Evolutionary conservation across 2,888 invertebrate genomes (phyloP), one percentile per base, ranked within the genome.

Genomic region (Diogma glabrata): DNA sequence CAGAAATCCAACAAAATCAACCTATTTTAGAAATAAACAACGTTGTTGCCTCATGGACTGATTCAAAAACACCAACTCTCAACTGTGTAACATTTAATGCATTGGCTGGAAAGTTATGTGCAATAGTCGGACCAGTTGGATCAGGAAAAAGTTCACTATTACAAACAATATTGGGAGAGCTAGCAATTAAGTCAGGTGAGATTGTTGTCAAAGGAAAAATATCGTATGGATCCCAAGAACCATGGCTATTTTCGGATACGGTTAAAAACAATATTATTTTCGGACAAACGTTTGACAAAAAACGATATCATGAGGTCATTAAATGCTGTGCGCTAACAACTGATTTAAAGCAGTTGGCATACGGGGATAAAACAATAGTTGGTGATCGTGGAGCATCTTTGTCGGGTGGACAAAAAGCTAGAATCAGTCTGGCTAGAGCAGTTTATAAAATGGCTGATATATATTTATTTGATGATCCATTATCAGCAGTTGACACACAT

Each of bases 381-480:
- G 86, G 86, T 1, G 86, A 87, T 59, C 70, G 81, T 52, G 87
- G 87, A 10, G 74, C 80, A 2, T 76, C 78, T 6, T 63, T 43
- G 22, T 43, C 43, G n/a, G 43, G 43, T n/a, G 43, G 43, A 3
- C 43, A 43, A 43, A 43, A 22, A 14, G 43, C 43, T 3, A 12
- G 43, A 22, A 43, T 87, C 52, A 82, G 80, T 60, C 69, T 87
- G 55, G 83, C 82, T 1, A 72, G 87, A 58, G 81, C 85, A 1
- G 73, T 87, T n/a, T 87, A 87, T 59, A 77, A 78, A 56, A 72
- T 80, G 19, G 81, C 84, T 0, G 81, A 84, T 60, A 77, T 88
- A 54, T 88, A 87, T 63, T 67, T 89, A 5, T 67, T 89, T 23
- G 88, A 89, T 63, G 88, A 88, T 69, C 87, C 88, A 0, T 66